phyloP scores from a whole-genome alignment of 2,797 vertebrate genomes.

The Xenentodon cancila region DNA sequence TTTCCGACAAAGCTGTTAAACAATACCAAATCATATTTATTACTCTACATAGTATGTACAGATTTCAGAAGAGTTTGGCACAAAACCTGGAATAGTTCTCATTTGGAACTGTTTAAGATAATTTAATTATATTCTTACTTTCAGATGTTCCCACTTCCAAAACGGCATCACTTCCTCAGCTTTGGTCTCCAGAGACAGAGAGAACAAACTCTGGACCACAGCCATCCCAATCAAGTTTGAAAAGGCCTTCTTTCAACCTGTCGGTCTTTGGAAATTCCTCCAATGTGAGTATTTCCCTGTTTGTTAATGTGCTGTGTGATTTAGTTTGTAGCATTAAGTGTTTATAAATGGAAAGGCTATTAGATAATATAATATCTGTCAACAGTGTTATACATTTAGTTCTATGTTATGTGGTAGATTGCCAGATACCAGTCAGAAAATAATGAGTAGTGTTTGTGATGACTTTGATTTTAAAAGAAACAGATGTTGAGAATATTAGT shows the following conservation, averaged over 20 bases:
- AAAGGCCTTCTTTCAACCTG: conserved; percentile 95
- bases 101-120: not conserved
- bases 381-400: no score
- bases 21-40: not conserved
- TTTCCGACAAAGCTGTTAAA: no score
- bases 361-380: no score
- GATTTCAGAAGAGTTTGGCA: not conserved
- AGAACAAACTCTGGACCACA: conserved; percentile 87
- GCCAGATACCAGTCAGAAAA: no score
- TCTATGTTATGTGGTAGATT: no score
- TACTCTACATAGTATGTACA: not conserved
- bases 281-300: conserved; percentile 71
- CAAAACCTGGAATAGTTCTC: not conserved
- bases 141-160: conserved; percentile 93
- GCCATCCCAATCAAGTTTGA: conserved; percentile 85
- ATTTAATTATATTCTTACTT: conserved; percentile 25
- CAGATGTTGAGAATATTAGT: no score
- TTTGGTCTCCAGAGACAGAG: conserved; percentile 94
- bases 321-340: not conserved
- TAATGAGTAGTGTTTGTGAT: no score
- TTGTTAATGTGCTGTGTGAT: not conserved
- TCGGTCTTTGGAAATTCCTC: conserved; percentile 90
- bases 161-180: conserved; percentile 86
- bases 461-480: no score
- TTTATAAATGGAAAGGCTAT: no score